phyloP scores from a whole-genome alignment of 2,888 invertebrate species.

The Endotricha flammealis region DNA sequence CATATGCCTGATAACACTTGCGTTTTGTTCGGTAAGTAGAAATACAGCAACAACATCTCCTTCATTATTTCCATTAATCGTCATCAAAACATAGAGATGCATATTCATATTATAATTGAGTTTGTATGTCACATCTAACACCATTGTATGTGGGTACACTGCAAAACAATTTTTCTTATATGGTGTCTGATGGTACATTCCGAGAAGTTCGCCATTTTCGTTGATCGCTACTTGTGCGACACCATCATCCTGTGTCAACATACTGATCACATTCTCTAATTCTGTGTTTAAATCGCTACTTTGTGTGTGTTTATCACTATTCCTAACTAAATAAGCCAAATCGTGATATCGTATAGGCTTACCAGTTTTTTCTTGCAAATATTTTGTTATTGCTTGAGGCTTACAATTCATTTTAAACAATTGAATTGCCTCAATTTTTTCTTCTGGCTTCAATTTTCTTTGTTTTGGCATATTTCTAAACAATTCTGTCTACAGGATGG shows the following conservation, averaged over 20 bases:
- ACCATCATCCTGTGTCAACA: slow-evolving; percentile 2
- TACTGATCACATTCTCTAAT: neutral
- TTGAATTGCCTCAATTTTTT: neutral
- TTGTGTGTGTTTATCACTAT: neutral
- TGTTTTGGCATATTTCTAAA: slow-evolving; percentile 2
- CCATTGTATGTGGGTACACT: slow-evolving; percentile 1
- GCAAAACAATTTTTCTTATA: slow-evolving; percentile 5
- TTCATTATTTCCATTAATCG: slow-evolving; percentile 11
- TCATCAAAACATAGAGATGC: slow-evolving; percentile 9
- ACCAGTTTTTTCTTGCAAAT: slow-evolving; percentile 7
- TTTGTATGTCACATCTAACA: slow-evolving; percentile 9
- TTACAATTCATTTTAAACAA: slow-evolving; percentile 5
- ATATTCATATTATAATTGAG: slow-evolving; percentile 10
- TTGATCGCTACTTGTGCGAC: no score
- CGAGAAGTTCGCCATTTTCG: no score
- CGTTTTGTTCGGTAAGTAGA: slow-evolving; percentile 8
- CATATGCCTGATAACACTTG: slow-evolving; percentile 8
- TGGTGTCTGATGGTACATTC: no score
- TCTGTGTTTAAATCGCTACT: no score
- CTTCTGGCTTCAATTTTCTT: slow-evolving; percentile 2
- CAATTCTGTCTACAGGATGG: slow-evolving; percentile 1
- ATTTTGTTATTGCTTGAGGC: neutral
- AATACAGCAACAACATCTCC: slow-evolving; percentile 8
- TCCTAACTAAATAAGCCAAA: neutral
- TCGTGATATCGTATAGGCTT: neutral